Conservation (phyloP, 2,888 invertebrate genomes). For the Conus canariensis region DNA sequence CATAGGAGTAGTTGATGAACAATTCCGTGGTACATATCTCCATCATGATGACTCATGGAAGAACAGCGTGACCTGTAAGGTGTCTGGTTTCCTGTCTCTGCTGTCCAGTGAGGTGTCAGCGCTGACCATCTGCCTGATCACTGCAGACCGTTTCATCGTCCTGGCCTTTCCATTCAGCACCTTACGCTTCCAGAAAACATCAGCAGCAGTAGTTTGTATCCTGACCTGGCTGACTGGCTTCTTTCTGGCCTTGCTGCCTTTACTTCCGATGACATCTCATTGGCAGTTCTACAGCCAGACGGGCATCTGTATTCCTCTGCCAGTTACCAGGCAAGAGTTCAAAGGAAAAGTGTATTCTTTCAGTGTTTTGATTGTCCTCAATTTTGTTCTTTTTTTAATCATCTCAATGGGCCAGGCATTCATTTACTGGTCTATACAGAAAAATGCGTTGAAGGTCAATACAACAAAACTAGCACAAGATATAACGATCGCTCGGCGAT, state of each 20-base stretch:
- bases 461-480: neutral
- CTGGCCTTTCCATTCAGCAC: slow-evolving; percentile 5
- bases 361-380: neutral
- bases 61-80: neutral
- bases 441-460: neutral
- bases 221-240: neutral
- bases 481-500: neutral
- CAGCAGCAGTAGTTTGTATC: neutral
- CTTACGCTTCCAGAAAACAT: neutral
- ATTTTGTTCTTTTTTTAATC: neutral
- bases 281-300: slow-evolving; percentile 16
- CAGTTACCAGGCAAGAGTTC: neutral
- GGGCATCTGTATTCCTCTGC: neutral
- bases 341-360: neutral
- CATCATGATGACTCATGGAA: neutral
- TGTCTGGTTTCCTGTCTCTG: neutral
- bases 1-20: neutral
- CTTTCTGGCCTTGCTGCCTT: neutral
- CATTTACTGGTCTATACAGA: neutral
- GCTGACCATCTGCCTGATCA: neutral
- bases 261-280: neutral
- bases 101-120: slow-evolving; percentile 17
- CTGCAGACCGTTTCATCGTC: neutral
- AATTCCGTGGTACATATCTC: neutral
- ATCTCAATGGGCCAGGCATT: neutral